A percentile compares a stretch with the other conserved stretches of the same genome.
Conservation (phyloP, 1,140 invertebrate genomes). For the Holcopasites calliopsidis region DNA sequence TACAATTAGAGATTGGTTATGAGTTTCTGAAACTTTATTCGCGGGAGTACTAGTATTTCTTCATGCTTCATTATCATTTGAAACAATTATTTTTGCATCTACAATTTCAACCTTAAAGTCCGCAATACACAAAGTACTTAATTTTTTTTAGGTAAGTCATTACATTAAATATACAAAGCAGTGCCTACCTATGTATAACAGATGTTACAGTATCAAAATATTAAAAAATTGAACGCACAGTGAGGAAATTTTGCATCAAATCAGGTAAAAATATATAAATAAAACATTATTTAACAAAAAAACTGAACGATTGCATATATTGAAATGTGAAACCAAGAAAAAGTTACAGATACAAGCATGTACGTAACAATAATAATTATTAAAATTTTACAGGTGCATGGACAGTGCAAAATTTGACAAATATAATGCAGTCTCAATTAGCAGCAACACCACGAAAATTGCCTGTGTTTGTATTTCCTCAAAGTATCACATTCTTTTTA, state of each 20-base stretch:
- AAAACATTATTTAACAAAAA: not conserved
- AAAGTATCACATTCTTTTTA: slow-evolving; percentile 88
- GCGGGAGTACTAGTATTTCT: not conserved
- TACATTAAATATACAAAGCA: not conserved
- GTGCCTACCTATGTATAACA: not conserved
- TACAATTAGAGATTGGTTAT: not conserved
- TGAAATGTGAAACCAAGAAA: not conserved
- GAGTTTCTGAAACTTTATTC: not conserved
- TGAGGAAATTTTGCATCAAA: not conserved
- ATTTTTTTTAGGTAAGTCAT: slow-evolving; percentile 25
- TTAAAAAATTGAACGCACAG: not conserved
- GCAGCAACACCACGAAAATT: slow-evolving; percentile 77
- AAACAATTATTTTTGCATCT: not conserved
- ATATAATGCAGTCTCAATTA: slow-evolving; percentile 69
- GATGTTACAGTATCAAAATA: not conserved
- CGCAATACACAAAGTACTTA: not conserved
- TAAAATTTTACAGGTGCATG: slow-evolving; percentile 68
- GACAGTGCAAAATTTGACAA: slow-evolving; percentile 22
- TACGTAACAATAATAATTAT: slow-evolving; percentile 50
- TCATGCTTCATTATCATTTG: not conserved
- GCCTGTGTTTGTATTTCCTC: slow-evolving; percentile 92
- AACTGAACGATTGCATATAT: not conserved
- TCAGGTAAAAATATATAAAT: not conserved
- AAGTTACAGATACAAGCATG: not conserved
- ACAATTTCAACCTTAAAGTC: slow-evolving; percentile 6